Evolutionary conservation across 2,888 invertebrate species (phyloP).

Genomic region (Hydroisotoma schaefferi): DNA sequence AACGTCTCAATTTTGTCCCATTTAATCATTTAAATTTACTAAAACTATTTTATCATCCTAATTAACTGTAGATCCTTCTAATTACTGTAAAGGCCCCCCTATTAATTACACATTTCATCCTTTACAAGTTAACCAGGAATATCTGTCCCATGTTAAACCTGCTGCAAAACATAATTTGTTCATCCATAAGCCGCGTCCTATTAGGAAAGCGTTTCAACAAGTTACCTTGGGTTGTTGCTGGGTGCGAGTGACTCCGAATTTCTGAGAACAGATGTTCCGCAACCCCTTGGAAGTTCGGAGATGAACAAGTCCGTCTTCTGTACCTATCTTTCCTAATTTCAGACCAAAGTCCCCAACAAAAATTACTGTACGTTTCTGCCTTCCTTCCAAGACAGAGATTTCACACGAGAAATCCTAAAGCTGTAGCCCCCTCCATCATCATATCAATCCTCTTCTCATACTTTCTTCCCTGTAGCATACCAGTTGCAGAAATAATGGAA

Average conservation of each 20-base stretch:
- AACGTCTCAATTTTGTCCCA: too few species aligned
- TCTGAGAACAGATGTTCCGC: constrained; percentile 5
- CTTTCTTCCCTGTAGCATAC: too few species aligned
- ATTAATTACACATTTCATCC: too few species aligned
- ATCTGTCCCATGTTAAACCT: too few species aligned
- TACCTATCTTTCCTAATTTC: constrained; percentile 4
- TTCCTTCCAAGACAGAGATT: background rate
- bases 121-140: background rate
- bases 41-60: too few species aligned
- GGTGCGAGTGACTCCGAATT: background rate
- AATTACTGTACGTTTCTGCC: too few species aligned
- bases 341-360: background rate
- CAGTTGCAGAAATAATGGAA: background rate
- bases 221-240: background rate
- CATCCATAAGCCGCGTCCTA: background rate
- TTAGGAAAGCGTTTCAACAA: background rate
- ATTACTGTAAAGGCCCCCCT: too few species aligned
- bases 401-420: background rate
- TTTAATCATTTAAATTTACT: too few species aligned
- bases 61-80: too few species aligned
- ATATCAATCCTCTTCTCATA: background rate
- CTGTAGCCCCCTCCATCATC: background rate
- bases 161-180: too few species aligned
- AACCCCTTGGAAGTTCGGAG: constrained; percentile 13
- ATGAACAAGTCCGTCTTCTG: constrained; percentile 10